Evolutionary conservation across 2,797 vertebrate genomes (phyloP).

Genomic region (Leptatherina wallacei): DNA sequence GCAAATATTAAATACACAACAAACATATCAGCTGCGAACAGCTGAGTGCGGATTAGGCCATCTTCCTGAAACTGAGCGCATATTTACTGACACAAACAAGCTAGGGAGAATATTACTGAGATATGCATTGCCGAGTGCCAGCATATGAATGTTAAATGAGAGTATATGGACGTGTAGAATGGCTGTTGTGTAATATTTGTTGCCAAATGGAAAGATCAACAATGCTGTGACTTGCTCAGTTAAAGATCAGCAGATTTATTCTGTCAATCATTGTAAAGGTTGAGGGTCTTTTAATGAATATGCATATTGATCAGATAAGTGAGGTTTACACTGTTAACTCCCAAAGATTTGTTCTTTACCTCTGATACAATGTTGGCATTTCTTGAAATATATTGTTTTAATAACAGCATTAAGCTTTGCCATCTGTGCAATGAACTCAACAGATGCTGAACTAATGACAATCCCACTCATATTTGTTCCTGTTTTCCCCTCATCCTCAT

Average conservation of each 20-base stretch:
- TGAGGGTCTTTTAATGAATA: not conserved
- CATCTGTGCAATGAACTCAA: slow-evolving; percentile 71
- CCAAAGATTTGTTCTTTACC: slow-evolving; percentile 21
- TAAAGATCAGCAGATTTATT: slow-evolving; percentile 23
- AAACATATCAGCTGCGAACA: slow-evolving; percentile 75
- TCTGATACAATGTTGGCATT: slow-evolving; percentile 16
- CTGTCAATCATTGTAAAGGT: slow-evolving; percentile 5
- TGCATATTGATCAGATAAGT: not conserved
- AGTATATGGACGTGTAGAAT: slow-evolving; percentile 42
- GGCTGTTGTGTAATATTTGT: slow-evolving; percentile 38
- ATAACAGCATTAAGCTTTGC: slow-evolving; percentile 63
- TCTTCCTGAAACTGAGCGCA: slow-evolving; percentile 71
- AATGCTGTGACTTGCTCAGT: slow-evolving; percentile 1
- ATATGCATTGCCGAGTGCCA: slow-evolving; percentile 49
- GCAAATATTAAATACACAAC: slow-evolving; percentile 71
- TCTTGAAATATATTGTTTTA: slow-evolving; percentile 44
- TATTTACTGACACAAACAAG: slow-evolving; percentile 72
- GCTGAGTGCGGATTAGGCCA: slow-evolving; percentile 72
- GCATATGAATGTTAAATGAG: slow-evolving; percentile 64
- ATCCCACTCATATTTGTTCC: slow-evolving; percentile 32
- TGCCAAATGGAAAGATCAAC: slow-evolving; percentile 34
- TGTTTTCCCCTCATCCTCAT: not conserved
- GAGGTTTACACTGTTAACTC: slow-evolving; percentile 6
- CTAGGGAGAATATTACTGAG: slow-evolving; percentile 54
- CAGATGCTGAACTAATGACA: slow-evolving; percentile 58